Percentiles rank a stretch among this genome's conserved stretches.
Conservation (phyloP, 1,140 invertebrate species). For the Ptiloglossa arizonensis region DNA sequence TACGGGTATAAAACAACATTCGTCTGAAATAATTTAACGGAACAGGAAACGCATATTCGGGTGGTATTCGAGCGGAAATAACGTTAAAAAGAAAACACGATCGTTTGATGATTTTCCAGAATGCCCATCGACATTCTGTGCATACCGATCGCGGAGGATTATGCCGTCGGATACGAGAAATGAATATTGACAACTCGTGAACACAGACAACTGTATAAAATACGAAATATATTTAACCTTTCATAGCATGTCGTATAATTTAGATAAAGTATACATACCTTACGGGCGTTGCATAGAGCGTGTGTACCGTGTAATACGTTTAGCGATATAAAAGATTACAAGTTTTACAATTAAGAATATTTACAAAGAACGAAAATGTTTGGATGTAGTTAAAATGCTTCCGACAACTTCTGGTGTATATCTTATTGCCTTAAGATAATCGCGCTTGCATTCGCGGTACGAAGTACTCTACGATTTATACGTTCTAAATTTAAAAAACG, state of each 20-base stretch:
- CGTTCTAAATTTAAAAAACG: constrained; percentile 45
- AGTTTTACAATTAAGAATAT: constrained; percentile 58
- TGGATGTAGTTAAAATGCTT: constrained; percentile 24
- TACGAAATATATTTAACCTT: constrained; percentile 80
- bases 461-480: constrained; percentile 53
- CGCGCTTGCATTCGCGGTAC: constrained; percentile 49
- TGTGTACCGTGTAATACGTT: constrained; percentile 71
- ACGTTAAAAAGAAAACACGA: constrained; percentile 11
- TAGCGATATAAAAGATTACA: constrained; percentile 76
- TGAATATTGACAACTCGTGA: neutral
- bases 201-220: constrained; percentile 71
- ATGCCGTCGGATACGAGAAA: neutral
- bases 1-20: neutral
- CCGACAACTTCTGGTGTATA: constrained; percentile 41
- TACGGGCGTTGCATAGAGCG: constrained; percentile 70
- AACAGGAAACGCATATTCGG: constrained; percentile 24
- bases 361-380: constrained; percentile 44
- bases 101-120: constrained; percentile 8
- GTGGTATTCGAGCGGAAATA: neutral
- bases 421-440: constrained; percentile 56
- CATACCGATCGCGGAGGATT: neutral
- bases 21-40: constrained; percentile 25
- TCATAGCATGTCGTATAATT: constrained; percentile 76
- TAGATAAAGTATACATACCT: constrained; percentile 76
- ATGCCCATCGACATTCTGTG: neutral